Conservation (phyloP, 2,888 invertebrate species). For the Terebella lapidaria region DNA sequence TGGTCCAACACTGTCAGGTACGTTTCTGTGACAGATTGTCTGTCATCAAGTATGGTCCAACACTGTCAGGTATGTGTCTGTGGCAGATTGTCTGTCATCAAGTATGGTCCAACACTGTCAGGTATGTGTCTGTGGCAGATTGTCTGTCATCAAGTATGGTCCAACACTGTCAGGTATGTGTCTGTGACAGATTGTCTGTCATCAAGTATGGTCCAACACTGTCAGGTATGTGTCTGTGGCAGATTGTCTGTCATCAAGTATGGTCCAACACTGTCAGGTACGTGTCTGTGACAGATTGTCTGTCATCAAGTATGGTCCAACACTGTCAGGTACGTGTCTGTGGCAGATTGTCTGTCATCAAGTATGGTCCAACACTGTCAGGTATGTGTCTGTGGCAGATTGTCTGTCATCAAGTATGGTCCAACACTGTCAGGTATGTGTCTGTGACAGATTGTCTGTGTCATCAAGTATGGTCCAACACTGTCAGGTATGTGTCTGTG, state of each 20-base stretch:
- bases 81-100: conserved; percentile 93
- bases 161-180: not conserved
- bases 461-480: no score
- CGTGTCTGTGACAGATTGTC: not conserved
- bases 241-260: not conserved
- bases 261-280: not conserved
- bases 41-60: not conserved
- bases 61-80: not conserved
- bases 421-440: not conserved
- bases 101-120: conserved; percentile 86
- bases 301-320: not conserved
- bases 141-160: not conserved
- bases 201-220: not conserved
- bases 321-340: not conserved
- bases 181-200: not conserved
- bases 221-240: not conserved
- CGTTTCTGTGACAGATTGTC: conserved; percentile 1
- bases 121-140: conserved; percentile 26
- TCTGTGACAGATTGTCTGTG: no score
- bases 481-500: no score
- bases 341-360: not conserved
- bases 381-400: no score
- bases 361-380: no score
- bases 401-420: no score
- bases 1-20: conserved; percentile 76